A percentile compares a stretch with the other conserved stretches of the same genome.
phyloP scores from a whole-genome alignment of 1,140 invertebrate genomes.

The Lasioglossum albipes region DNA sequence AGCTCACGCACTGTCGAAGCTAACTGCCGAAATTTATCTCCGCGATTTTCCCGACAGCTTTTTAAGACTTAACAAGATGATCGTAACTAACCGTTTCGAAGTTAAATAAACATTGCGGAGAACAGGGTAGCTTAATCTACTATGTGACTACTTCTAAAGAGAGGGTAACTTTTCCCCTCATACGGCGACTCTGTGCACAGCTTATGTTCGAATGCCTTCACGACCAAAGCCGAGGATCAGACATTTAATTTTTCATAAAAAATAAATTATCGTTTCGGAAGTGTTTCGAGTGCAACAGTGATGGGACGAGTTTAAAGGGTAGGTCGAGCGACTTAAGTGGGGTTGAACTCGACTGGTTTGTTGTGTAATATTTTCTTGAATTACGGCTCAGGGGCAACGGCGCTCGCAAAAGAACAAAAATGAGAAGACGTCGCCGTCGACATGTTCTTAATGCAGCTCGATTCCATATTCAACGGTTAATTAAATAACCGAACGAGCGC shows the following conservation, averaged over 20 bases:
- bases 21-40: too few species aligned
- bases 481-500: constrained; percentile 19
- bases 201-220: too few species aligned
- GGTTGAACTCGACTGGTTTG: neutral
- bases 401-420: neutral
- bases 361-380: neutral
- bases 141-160: too few species aligned
- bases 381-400: neutral
- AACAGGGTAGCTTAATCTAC: too few species aligned
- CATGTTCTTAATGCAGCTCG: constrained; percentile 25
- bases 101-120: too few species aligned
- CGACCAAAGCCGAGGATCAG: too few species aligned
- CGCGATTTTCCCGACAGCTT: neutral
- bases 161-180: too few species aligned
- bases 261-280: too few species aligned
- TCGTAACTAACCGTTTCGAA: too few species aligned
- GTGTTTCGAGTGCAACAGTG: neutral
- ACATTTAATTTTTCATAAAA: too few species aligned
- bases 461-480: constrained; percentile 28
- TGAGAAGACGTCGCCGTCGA: neutral
- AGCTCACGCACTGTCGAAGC: too few species aligned
- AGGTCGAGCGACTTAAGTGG: neutral
- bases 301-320: neutral
- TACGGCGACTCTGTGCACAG: too few species aligned
- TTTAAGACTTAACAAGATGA: neutral